Conservation (phyloP, 2,888 invertebrate species). For the Ctenicera cuprea region DNA sequence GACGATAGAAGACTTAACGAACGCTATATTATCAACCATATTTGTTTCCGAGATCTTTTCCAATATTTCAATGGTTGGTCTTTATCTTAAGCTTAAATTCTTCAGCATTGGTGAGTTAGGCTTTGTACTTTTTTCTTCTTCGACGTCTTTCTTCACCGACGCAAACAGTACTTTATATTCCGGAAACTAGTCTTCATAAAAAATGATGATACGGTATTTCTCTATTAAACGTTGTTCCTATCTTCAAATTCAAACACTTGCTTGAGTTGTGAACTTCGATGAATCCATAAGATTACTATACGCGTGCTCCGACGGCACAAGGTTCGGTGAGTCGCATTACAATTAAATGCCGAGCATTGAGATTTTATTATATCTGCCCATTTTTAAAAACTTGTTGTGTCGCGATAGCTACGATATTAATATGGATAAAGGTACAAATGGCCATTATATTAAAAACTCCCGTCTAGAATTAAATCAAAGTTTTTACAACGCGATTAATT, state of each 20-base stretch:
- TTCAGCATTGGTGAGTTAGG: not conserved
- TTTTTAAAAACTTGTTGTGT: slow-evolving; percentile 19
- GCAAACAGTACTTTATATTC: not conserved
- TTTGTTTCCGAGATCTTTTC: not conserved
- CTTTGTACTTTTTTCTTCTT: not conserved
- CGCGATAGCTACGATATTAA: slow-evolving; percentile 12
- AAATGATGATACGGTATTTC: not conserved
- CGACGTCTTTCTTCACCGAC: not conserved
- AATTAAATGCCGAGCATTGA: not conserved
- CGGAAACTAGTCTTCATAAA: no score
- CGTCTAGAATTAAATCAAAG: slow-evolving; percentile 11
- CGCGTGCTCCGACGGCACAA: slow-evolving; percentile 25
- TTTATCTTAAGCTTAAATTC: not conserved
- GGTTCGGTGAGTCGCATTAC: slow-evolving; percentile 1
- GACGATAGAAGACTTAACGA: no score
- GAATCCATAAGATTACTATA: slow-evolving; percentile 4
- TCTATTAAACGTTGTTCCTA: no score
- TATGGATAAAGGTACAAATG: slow-evolving; percentile 21
- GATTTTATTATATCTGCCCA: slow-evolving; percentile 19
- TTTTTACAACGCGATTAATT: slow-evolving; percentile 31
- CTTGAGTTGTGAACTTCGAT: slow-evolving; percentile 5
- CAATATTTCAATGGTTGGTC: not conserved
- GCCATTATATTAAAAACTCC: not conserved
- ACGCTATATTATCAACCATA: not conserved
- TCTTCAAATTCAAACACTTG: slow-evolving; percentile 9